Percentiles rank a stretch among this genome's conserved stretches.
phyloP scores from a whole-genome alignment of 30 jellyfish, hydroid and myxozoan species.

The Turritopsis dohrnii region DNA sequence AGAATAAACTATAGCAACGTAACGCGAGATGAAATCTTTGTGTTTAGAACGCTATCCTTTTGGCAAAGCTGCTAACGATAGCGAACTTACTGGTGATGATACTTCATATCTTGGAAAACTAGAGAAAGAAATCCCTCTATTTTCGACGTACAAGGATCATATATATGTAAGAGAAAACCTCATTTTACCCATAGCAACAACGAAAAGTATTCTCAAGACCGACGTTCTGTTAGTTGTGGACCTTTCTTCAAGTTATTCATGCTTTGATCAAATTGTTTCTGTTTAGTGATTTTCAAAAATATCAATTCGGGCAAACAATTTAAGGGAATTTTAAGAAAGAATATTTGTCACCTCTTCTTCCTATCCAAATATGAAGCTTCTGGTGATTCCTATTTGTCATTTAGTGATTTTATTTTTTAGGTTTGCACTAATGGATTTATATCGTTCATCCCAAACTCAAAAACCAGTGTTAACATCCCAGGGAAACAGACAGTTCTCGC shows the following conservation, averaged over 20 bases:
- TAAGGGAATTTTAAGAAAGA: too few relatives aligned
- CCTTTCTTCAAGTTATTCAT: too few relatives aligned
- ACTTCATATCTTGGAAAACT: not conserved
- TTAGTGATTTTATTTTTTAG: not conserved
- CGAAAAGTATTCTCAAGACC: too few relatives aligned
- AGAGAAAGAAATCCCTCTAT: not conserved
- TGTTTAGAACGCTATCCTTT: not conserved
- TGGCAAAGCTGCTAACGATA: not conserved
- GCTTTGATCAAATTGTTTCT: too few relatives aligned
- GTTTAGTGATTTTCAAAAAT: too few relatives aligned
- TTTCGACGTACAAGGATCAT: not conserved
- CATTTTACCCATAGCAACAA: not conserved
- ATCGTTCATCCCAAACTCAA: not conserved
- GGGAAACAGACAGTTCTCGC: not conserved
- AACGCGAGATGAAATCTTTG: not conserved
- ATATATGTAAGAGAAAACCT: not conserved
- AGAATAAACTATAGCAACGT: too few relatives aligned
- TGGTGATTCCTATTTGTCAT: not conserved
- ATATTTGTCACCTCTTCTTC: not conserved
- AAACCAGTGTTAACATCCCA: not conserved
- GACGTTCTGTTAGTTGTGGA: too few relatives aligned
- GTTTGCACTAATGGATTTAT: constrained; percentile 7
- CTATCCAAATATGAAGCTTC: not conserved
- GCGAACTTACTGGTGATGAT: not conserved
- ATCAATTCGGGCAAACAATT: too few relatives aligned